Percentiles rank a stretch among this genome's conserved stretches.
Evolutionary conservation across 2,888 invertebrate genomes (phyloP).

Genomic region (Ectobius pallidus): DNA sequence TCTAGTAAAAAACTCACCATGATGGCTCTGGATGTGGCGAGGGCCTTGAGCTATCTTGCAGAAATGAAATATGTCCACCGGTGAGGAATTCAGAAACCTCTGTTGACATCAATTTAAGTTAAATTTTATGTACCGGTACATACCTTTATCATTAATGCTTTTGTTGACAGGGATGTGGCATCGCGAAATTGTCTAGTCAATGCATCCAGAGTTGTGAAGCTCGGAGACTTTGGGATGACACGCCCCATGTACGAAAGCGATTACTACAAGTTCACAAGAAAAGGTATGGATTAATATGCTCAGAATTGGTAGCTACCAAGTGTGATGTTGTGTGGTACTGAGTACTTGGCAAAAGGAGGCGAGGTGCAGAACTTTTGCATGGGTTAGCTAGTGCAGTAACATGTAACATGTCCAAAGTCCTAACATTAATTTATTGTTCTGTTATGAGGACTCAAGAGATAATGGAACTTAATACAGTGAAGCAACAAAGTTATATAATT

Average conservation of each 20-base stretch:
- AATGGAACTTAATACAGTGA: no score
- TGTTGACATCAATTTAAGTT: not conserved
- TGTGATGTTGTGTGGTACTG: no score
- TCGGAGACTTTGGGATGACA: conserved; percentile 93
- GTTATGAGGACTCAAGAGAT: no score
- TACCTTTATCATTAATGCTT: no score
- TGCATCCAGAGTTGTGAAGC: conserved; percentile 71
- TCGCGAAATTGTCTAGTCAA: conserved; percentile 80
- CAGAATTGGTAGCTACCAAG: no score
- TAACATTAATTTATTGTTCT: no score
- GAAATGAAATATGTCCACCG: conserved; percentile 85
- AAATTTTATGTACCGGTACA: not conserved
- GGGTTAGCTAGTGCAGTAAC: no score
- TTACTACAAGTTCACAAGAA: conserved; percentile 87
- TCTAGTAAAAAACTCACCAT: conserved; percentile 78
- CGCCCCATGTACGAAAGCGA: conserved; percentile 86
- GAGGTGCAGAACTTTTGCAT: no score
- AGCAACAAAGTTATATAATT: no score
- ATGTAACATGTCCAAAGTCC: no score
- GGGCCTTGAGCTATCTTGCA: conserved; percentile 84
- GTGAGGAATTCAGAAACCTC: conserved; percentile 49
- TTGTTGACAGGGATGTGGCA: conserved; percentile 81
- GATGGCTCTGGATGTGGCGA: conserved; percentile 88
- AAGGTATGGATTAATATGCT: no score
- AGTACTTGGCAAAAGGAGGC: no score